Evolutionary conservation across 2,797 vertebrate genomes (phyloP), one percentile per base, ranked within the genome.

Genomic region (Typhlichthys subterraneus): DNA sequence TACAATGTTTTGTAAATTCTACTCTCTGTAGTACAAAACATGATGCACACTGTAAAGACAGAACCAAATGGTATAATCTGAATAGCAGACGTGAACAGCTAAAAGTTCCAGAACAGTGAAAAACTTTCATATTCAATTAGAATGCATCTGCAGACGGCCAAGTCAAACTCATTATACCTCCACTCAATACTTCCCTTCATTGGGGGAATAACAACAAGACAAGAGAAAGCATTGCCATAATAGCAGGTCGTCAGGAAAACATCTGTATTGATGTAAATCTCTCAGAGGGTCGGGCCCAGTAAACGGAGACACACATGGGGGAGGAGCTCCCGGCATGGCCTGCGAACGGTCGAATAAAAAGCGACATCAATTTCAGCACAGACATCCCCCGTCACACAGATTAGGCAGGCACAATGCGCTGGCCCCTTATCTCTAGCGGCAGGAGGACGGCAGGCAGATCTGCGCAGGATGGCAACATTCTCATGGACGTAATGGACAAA

Each of bases 321-420:
- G 89, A 93, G 94, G 94, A 94, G 93, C 93, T 92, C 93, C 90
- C 87, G 85, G 91, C 90, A 92, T 94, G 93, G 92, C 94, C 95
- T 96, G 94, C 95, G 89, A 94, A 96, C 94, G 94, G 94, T 92
- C 92, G 92, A 94, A 95, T 97, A 96, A 98, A 98, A 97, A 96
- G 95, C 95, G 92, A 96, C 97, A 98, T 99, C 97, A 99, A 98
- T 99, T 99, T 97, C 95, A 94, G 93, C 93, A 94, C 95, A 97
- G 97, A 98, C 96, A 97, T 94, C 95, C 94, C 94, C 94, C 94
- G 97, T 99, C 97, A 99, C 97, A 98, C 96, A 99, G 97, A 98
- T 98, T 99, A 98, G 97, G 95, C 96, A 97, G 96, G 94, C 95
- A 99, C 97, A 98, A 98, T 97, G 94, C 95, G 89, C 90, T 77